A percentile compares a stretch with the other conserved stretches of the same genome.
phyloP scores from a whole-genome alignment of 23 tunicate genomes.

The Trididemnum nubilum region DNA sequence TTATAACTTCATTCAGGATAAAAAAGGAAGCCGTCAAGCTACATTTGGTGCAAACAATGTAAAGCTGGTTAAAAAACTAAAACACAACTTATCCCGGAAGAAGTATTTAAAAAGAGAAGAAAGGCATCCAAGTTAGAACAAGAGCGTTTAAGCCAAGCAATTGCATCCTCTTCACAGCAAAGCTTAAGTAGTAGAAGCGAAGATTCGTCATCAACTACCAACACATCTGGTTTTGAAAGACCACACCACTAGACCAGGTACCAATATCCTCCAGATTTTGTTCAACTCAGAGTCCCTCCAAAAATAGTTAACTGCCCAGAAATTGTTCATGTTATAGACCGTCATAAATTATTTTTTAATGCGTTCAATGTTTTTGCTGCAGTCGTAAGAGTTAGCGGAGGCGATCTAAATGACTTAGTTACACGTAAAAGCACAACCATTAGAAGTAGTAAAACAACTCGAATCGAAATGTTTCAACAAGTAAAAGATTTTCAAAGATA shows the following conservation, averaged over 20 bases:
- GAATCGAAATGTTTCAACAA: not conserved
- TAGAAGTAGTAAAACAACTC: not conserved
- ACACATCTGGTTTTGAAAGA: not conserved
- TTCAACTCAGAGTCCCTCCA: not conserved
- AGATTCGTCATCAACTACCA: no score
- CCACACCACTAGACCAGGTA: not conserved
- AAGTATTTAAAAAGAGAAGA: not conserved
- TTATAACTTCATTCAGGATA: not conserved
- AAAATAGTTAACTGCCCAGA: not conserved
- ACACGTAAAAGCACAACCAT: not conserved
- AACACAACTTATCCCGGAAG: no score
- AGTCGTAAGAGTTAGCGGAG: not conserved
- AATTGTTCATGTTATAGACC: not conserved
- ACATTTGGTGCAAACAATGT: not conserved
- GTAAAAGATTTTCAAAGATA: not conserved
- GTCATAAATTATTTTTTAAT: not conserved
- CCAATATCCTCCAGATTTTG: not conserved
- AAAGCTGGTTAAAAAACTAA: not conserved
- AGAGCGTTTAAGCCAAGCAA: not conserved
- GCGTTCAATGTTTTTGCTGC: not conserved
- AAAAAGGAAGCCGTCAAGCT: not conserved
- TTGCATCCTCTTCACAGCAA: no score
- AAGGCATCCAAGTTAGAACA: not conserved
- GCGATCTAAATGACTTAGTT: not conserved
- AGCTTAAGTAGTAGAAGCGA: no score